These are phyloP conservation scores for Phaedon cochleariae DNA, from an alignment of 2,888 invertebrate genomes.

Conservation along the genomic window DNA sequence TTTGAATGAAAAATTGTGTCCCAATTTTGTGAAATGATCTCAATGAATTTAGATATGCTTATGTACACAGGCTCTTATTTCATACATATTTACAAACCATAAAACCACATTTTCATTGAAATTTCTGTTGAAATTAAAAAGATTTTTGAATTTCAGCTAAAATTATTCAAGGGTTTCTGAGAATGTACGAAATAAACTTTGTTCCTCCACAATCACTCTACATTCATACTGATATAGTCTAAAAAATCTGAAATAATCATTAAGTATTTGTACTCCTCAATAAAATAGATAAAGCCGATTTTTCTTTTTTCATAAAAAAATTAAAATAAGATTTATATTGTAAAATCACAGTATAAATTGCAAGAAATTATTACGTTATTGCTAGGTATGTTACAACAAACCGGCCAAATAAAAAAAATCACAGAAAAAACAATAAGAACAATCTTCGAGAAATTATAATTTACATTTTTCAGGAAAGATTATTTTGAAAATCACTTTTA, in stretches of 20 bases:
- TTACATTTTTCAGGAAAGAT: conserved; percentile 44
- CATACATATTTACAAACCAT: conserved; percentile 43
- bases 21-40: conserved; percentile 29
- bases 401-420: conserved; percentile 52
- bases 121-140: conserved; percentile 18
- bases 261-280: conserved; percentile 50
- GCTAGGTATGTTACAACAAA: conserved; percentile 53
- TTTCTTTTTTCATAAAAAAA: conserved; percentile 38
- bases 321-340: conserved; percentile 44
- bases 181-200: conserved; percentile 42
- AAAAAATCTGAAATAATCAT: conserved; percentile 38
- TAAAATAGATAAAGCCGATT: conserved; percentile 40
- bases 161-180: conserved; percentile 31
- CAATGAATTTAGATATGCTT: conserved; percentile 39
- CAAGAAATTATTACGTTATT: conserved; percentile 51
- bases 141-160: conserved; percentile 23
- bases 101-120: conserved; percentile 44
- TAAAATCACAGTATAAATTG: conserved; percentile 53
- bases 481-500: conserved; percentile 48
- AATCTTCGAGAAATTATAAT: conserved; percentile 41
- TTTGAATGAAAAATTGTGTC: not conserved
- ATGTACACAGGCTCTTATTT: conserved; percentile 47
- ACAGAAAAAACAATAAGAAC: conserved; percentile 46
- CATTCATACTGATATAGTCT: conserved; percentile 35
- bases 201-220: conserved; percentile 38